Percentiles rank a stretch among this genome's conserved stretches.
Evolutionary conservation across 2,888 invertebrate genomes (phyloP).

Genomic region (Apamea monoglypha): DNA sequence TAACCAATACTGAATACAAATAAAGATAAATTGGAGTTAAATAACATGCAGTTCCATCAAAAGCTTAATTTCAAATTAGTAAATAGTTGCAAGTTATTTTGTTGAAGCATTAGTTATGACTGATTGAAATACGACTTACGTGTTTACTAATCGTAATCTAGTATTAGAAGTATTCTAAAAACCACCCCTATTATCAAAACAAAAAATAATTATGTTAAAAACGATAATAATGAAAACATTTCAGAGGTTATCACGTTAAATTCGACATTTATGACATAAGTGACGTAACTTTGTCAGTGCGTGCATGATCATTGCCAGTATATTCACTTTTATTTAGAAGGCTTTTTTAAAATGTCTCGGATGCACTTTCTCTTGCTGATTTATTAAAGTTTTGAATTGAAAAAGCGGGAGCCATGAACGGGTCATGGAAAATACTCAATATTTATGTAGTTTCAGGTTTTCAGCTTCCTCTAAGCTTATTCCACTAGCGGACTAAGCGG

Average conservation of each 20-base stretch:
- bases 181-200: conserved; percentile 50
- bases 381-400: too few species aligned
- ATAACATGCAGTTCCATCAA: conserved; percentile 32
- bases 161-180: conserved; percentile 54
- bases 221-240: conserved; percentile 71
- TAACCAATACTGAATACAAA: conserved; percentile 25
- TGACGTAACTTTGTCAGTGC: conserved; percentile 59
- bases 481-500: too few species aligned
- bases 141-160: conserved; percentile 34
- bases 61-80: conserved; percentile 39
- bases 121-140: conserved; percentile 56
- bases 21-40: conserved; percentile 31
- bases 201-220: conserved; percentile 58
- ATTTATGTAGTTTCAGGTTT: too few species aligned
- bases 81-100: conserved; percentile 26
- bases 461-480: too few species aligned
- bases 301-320: conserved; percentile 36
- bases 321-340: not conserved
- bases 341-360: too few species aligned
- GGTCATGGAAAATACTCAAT: too few species aligned
- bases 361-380: too few species aligned
- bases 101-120: conserved; percentile 1
- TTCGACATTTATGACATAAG: conserved; percentile 55
- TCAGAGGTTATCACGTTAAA: conserved; percentile 76
- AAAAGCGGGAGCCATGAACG: too few species aligned